phyloP scores from a whole-genome alignment of 2,113 vertebrate genomes.

The Microtus pennsylvanicus region DNA sequence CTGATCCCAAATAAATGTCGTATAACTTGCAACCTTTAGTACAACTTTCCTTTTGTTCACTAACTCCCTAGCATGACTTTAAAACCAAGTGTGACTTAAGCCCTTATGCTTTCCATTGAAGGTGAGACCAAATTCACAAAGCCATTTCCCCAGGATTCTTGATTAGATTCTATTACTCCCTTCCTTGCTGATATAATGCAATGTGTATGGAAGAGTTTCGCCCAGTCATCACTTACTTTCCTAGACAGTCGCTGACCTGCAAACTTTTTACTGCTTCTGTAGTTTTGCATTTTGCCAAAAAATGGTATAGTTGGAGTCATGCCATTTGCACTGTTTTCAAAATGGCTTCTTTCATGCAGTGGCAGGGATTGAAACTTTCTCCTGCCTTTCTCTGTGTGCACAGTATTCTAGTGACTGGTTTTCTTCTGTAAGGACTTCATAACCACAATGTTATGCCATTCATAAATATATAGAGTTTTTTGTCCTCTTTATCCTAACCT shows the following conservation, averaged over 20 bases:
- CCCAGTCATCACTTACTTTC: background rate
- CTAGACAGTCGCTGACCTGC: background rate
- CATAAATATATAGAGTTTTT: background rate
- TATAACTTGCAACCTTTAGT: background rate
- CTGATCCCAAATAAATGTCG: background rate
- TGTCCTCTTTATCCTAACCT: background rate
- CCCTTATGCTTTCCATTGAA: background rate
- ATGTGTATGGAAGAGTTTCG: background rate
- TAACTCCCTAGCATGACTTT: background rate
- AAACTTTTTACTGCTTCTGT: background rate
- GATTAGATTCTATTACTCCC: background rate
- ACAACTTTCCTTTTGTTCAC: background rate
- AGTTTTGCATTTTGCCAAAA: background rate
- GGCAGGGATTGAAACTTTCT: accelerated
- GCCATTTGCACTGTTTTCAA: background rate
- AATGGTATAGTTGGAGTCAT: background rate
- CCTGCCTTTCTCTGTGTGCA: too few species aligned
- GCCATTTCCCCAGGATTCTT: background rate
- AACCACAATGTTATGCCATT: background rate
- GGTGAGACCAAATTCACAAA: background rate
- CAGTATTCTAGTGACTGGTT: background rate
- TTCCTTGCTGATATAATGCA: background rate
- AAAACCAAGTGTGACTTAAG: background rate
- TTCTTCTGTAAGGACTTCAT: background rate
- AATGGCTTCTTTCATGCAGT: background rate